A percentile compares a stretch with the other conserved stretches of the same genome.
Evolutionary conservation across 2,888 invertebrate species (phyloP).

Genomic region (Cepaea hortensis): DNA sequence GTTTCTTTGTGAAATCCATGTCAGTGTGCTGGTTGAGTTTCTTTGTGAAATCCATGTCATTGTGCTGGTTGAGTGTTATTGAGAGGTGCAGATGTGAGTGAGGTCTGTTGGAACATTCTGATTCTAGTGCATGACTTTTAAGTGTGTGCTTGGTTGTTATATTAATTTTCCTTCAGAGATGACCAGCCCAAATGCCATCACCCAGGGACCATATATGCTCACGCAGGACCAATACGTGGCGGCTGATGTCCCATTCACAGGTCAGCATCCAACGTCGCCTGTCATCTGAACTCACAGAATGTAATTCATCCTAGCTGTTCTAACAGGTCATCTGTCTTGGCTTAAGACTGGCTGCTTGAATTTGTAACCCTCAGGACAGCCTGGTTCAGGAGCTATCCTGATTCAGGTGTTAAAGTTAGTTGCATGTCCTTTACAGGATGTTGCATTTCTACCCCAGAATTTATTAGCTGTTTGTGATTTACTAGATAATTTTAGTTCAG

Average conservation of each 20-base stretch:
- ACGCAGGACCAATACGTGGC: slow-evolving; percentile 88
- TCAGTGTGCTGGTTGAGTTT: no score
- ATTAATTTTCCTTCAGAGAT: slow-evolving; percentile 51
- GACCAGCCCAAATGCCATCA: slow-evolving; percentile 51
- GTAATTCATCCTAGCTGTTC: neutral
- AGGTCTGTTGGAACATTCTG: no score
- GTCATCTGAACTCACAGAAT: neutral
- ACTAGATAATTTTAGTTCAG: no score
- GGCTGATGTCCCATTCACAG: slow-evolving; percentile 85
- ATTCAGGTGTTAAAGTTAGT: no score
- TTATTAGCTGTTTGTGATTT: no score
- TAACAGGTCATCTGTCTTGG: neutral
- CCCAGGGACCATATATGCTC: slow-evolving; percentile 77
- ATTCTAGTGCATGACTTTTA: slow-evolving; percentile 66
- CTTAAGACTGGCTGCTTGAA: neutral
- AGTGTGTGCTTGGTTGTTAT: slow-evolving; percentile 60
- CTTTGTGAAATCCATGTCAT: no score
- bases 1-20: no score
- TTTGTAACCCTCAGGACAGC: neutral
- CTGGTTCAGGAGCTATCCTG: neutral
- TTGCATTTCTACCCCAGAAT: no score
- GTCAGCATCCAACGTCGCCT: slow-evolving; percentile 62
- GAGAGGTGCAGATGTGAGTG: no score
- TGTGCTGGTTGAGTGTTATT: no score
- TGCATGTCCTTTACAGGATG: no score